Conservation (phyloP, 2,797 vertebrate species). For the Hippopotamyrus pictus region DNA sequence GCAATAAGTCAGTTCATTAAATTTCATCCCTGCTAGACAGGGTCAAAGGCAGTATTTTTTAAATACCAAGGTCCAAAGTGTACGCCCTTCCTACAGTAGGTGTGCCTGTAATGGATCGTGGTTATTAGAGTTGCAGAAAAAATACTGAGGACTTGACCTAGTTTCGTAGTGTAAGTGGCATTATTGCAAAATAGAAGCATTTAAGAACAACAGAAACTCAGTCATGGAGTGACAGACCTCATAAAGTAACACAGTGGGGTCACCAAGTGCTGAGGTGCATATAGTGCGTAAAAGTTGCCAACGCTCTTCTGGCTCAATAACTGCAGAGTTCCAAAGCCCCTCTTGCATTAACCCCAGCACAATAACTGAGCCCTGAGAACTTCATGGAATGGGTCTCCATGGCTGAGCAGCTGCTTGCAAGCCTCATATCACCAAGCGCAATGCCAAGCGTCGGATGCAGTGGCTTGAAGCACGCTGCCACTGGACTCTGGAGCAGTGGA, state of each 20-base stretch:
- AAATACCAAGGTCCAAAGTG: background rate
- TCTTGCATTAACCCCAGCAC: background rate
- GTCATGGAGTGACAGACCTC: no score
- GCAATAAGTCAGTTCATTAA: background rate
- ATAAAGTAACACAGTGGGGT: no score
- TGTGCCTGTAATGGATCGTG: background rate
- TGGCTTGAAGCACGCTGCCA: background rate
- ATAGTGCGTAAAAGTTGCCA: no score
- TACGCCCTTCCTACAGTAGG: background rate
- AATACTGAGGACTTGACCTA: background rate
- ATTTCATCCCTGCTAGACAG: background rate
- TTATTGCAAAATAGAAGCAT: background rate
- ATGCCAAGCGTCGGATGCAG: no score
- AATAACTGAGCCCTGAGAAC: no score
- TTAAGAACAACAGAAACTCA: no score
- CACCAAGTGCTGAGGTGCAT: no score
- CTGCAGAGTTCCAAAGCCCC: no score
- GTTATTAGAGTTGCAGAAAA: background rate
- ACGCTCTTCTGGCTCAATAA: no score
- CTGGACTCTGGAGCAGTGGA: background rate
- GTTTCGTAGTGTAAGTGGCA: no score
- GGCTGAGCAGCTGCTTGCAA: background rate
- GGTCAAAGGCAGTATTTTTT: background rate
- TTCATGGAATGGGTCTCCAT: background rate
- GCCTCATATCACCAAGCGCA: background rate